These are phyloP conservation scores for Hirtodrosophila confusa DNA, from an alignment of 2,888 invertebrate species.

Conservation along the genomic window DNA sequence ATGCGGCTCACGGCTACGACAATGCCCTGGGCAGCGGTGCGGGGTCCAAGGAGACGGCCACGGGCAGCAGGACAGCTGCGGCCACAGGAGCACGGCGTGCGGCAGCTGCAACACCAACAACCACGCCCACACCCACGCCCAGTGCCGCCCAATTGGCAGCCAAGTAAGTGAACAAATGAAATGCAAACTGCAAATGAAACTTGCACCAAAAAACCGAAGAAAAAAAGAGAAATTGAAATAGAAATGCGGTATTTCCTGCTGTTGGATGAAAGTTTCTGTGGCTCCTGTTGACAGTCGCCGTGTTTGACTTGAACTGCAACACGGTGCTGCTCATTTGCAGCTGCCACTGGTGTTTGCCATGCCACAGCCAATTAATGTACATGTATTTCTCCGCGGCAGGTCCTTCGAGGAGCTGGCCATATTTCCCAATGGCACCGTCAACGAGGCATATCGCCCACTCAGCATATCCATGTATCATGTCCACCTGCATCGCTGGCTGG, in stretches of 20 bases:
- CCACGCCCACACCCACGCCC: slow-evolving; percentile 63
- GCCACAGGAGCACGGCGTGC: slow-evolving; percentile 27
- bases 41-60: slow-evolving; percentile 67
- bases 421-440: slow-evolving; percentile 92
- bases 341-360: slow-evolving; percentile 11
- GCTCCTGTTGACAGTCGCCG: neutral
- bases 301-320: too few relatives aligned
- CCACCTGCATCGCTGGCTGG: slow-evolving; percentile 95
- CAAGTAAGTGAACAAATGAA: slow-evolving; percentile 78
- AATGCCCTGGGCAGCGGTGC: slow-evolving; percentile 79
- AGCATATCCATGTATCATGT: slow-evolving; percentile 96
- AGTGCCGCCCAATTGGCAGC: slow-evolving; percentile 80
- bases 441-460: slow-evolving; percentile 92
- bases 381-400: slow-evolving; percentile 77
- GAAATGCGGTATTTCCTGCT: neutral
- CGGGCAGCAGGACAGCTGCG: slow-evolving; percentile 19
- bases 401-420: slow-evolving; percentile 93
- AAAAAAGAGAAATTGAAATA: neutral
- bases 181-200: slow-evolving; percentile 52
- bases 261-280: neutral
- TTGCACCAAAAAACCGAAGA: neutral
- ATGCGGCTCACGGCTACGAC: slow-evolving; percentile 79
- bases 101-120: slow-evolving; percentile 44
- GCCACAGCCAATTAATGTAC: slow-evolving; percentile 6
- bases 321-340: slow-evolving; percentile 4